A percentile compares a stretch with the other conserved stretches of the same genome.
These are phyloP conservation scores for Amphimedon queenslandica DNA, from an alignment of 37 sponge, comb jelly and placozoan species.

Conservation along the genomic window DNA sequence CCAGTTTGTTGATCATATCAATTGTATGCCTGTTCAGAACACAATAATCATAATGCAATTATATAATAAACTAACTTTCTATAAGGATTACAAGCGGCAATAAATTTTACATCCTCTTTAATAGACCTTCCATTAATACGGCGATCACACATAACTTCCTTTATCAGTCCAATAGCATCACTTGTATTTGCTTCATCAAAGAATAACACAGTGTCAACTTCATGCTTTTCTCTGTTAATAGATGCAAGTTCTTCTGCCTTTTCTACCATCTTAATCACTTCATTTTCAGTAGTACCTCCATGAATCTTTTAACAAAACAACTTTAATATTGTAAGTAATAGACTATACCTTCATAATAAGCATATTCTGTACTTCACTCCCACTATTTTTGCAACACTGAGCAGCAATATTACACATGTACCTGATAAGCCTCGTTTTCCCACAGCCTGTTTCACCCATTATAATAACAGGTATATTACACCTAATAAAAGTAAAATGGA, in stretches of 20 bases:
- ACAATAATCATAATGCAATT: neutral
- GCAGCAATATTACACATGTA: conserved; percentile 76
- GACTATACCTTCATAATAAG: conserved; percentile 43
- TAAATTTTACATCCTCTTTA: conserved; percentile 63
- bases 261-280: conserved; percentile 37
- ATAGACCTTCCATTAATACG: conserved; percentile 60
- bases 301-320: conserved; percentile 41
- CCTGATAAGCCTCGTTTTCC: conserved; percentile 81
- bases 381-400: neutral
- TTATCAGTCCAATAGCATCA: conserved; percentile 86
- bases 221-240: conserved; percentile 4
- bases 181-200: conserved; percentile 98
- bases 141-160: conserved; percentile 91
- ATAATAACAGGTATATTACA: conserved; percentile 87
- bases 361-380: conserved; percentile 25
- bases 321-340: neutral
- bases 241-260: conserved; percentile 60
- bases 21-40: conserved; percentile 31
- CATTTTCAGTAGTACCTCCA: conserved; percentile 71
- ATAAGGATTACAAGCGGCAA: conserved; percentile 95
- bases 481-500: conserved; percentile 14
- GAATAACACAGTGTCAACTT: conserved; percentile 78
- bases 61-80: conserved; percentile 19
- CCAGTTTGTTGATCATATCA: conserved; percentile 68
- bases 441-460: conserved; percentile 98